These are phyloP conservation scores for Zootoca vivipara DNA, from an alignment of 2,113 vertebrate genomes.

Conservation along the genomic window DNA sequence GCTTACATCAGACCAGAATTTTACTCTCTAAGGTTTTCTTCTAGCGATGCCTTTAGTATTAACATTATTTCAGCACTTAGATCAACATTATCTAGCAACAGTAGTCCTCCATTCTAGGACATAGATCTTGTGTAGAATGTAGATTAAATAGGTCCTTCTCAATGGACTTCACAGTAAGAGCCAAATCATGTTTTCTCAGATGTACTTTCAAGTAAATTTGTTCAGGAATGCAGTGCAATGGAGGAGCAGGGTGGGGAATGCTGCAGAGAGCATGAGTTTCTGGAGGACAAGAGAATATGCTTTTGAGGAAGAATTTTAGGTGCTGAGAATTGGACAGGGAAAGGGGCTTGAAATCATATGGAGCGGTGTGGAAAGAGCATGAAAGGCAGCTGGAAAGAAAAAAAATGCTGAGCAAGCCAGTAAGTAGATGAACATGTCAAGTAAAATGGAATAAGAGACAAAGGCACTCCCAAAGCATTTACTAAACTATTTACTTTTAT, in stretches of 20 bases:
- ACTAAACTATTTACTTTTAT: no score
- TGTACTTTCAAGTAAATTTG: neutral
- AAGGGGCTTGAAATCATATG: neutral
- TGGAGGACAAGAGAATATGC: neutral
- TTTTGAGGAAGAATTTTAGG: neutral
- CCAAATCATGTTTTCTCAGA: neutral
- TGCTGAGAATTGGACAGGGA: neutral
- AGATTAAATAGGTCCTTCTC: neutral
- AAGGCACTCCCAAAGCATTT: neutral
- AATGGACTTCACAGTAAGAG: no score
- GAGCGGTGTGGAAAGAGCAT: neutral
- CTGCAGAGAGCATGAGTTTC: neutral
- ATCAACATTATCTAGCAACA: neutral
- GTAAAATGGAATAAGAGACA: neutral
- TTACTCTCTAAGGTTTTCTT: neutral
- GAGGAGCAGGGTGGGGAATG: neutral
- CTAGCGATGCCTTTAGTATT: neutral
- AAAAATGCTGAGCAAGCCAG: neutral
- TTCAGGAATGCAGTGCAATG: neutral
- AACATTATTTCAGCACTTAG: neutral
- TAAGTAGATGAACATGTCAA: neutral
- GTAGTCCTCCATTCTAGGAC: neutral
- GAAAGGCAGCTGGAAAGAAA: neutral
- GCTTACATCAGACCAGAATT: constrained; percentile 58
- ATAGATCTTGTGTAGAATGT: neutral